Percentiles rank a stretch among this genome's conserved stretches.
phyloP scores from a whole-genome alignment of 2,797 vertebrate species.

The Bovichtus variegatus region DNA sequence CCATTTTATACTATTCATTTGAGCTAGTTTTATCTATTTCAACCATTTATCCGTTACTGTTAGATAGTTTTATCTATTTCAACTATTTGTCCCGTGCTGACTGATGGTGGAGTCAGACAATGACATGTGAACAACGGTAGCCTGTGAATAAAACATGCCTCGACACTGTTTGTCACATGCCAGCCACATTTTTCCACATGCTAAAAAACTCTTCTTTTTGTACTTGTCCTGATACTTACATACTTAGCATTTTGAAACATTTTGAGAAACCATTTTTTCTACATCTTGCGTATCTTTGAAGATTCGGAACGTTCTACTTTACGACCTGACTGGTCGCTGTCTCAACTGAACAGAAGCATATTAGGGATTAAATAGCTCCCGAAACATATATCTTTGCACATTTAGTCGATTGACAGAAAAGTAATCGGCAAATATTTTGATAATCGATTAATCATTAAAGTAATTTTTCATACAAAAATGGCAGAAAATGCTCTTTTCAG shows the following conservation, averaged over 20 bases:
- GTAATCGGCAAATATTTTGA: no score
- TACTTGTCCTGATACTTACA: neutral
- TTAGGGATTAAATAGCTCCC: neutral
- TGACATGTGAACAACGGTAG: slow-evolving; percentile 55
- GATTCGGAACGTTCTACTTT: neutral
- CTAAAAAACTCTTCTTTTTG: neutral
- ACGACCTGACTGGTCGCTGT: no score
- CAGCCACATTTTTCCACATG: neutral
- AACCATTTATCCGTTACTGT: neutral
- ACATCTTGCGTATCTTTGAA: neutral
- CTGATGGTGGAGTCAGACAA: slow-evolving; percentile 37
- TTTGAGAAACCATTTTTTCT: neutral
- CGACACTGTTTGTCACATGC: slow-evolving; percentile 40
- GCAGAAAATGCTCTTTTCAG: no score
- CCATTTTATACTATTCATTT: no score
- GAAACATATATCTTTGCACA: neutral
- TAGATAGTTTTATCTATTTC: neutral
- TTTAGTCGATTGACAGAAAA: no score
- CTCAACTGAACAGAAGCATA: neutral
- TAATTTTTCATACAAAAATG: no score
- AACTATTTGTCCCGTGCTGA: neutral
- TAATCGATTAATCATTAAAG: no score
- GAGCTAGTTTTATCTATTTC: neutral
- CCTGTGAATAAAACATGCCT: slow-evolving; percentile 72
- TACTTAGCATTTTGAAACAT: neutral